Evolutionary conservation across 2,797 vertebrate species (phyloP), one percentile per base, ranked within the genome.

Genomic region (Borostomias antarcticus): DNA sequence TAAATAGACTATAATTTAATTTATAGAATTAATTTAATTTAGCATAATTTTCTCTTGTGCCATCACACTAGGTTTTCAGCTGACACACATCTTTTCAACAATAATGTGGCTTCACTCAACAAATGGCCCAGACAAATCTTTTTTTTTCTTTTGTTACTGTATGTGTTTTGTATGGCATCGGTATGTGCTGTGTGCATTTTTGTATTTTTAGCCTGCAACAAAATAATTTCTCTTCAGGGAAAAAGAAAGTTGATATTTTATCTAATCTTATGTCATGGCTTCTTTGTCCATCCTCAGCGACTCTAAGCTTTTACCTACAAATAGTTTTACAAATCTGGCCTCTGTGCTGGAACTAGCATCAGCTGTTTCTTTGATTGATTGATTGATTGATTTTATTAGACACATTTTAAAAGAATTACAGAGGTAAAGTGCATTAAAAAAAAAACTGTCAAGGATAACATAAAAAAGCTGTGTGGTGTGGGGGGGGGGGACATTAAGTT

Each of bases 61-160:
- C 62, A 67, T 25, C 66, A 66, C 11, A 71, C 64, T 58, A 45
- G 47, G 68, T 70, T 66, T 70, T 73, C 50, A 54, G 74, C 26
- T 37, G 64, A 70, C 61, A 72, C 67, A 64, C 68, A 66, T 81
- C 68, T 78, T n/a, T 58, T 52, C 19, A 54, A 32, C 26, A 25
- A 35, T 52, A 60, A 28, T 51, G 33, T 32, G 32, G 28, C 62
- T 76, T 61, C 50, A 35, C 43, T 64, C 56, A 69, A 51, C 51
- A 61, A 69, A 50, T 62, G 52, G 35, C 76, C 61, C 61, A 28
- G 47, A 66, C 70, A 66, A 47, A 57, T 47, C 4, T 48, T 72
- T 26, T 47, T 30, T 69, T 63, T 53, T 28, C 45, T 0, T 33
- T 47, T 52, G 21, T 43, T 52, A 8, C n/a, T 66, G 64, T n/a